phyloP scores from a whole-genome alignment of 2,888 invertebrate species.

The Linyphia triangularis region DNA sequence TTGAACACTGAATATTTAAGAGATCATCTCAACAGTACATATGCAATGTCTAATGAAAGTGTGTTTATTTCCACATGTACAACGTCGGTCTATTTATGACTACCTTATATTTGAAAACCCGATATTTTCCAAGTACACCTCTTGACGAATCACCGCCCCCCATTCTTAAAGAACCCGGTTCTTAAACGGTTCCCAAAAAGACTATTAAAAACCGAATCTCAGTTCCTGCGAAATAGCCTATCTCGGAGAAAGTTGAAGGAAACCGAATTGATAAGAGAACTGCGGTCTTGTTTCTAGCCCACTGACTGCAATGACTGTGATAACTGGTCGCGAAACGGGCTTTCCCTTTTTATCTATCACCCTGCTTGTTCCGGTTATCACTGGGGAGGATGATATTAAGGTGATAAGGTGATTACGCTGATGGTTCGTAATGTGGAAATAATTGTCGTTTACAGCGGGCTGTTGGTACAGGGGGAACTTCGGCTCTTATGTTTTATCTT shows the following conservation, averaged over 20 bases:
- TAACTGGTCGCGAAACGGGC: conserved; percentile 38
- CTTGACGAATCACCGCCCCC: background rate
- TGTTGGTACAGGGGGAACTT: conserved; percentile 10
- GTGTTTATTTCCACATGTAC: no score
- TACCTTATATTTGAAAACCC: no score
- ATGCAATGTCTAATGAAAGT: no score
- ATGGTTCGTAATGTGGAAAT: conserved; percentile 64
- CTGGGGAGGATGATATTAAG: conserved; percentile 23
- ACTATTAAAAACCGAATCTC: conserved; percentile 34
- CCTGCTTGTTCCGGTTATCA: conserved; percentile 56
- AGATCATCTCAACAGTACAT: no score
- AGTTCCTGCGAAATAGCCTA: conserved; percentile 16
- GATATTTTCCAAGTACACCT: no score
- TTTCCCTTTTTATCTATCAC: background rate
- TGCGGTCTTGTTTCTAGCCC: conserved; percentile 55
- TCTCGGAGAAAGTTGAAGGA: background rate
- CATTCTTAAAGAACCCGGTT: conserved; percentile 21
- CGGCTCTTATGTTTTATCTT: conserved; percentile 52
- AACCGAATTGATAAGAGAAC: conserved; percentile 44
- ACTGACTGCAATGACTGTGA: conserved; percentile 26
- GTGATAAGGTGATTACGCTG: conserved; percentile 61
- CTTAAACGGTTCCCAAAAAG: conserved; percentile 51
- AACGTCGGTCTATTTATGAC: no score
- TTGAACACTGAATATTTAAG: no score
- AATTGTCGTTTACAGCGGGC: conserved; percentile 33